A percentile compares a stretch with the other conserved stretches of the same genome.
Evolutionary conservation across 2,888 invertebrate genomes (phyloP).

Genomic region (Heteromurus nitidus): DNA sequence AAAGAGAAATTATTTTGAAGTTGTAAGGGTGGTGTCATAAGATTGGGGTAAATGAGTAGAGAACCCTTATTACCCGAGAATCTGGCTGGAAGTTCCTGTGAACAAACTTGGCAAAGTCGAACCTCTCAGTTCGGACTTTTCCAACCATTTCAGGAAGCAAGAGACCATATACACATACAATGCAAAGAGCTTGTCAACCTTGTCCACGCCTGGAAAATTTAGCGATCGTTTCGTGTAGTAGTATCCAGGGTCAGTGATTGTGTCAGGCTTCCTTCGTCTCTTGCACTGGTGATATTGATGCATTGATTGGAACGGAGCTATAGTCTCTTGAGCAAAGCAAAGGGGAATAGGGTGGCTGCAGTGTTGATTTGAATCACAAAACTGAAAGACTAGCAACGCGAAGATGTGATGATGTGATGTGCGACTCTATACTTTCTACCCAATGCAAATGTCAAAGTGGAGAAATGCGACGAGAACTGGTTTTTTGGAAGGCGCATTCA

Average conservation of each 20-base stretch:
- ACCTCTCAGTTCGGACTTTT: constrained; percentile 27
- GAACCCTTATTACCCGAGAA: not conserved
- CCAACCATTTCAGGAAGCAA: constrained; percentile 54
- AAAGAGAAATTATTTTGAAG: too few relatives aligned
- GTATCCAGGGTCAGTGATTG: not conserved
- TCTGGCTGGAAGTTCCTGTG: constrained; percentile 28
- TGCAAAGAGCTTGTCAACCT: constrained; percentile 4
- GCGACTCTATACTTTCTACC: too few relatives aligned
- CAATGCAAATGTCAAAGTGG: too few relatives aligned
- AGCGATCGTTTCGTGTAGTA: not conserved
- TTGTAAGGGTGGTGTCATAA: too few relatives aligned
- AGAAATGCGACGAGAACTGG: not conserved
- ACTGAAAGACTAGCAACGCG: too few relatives aligned
- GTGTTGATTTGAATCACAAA: too few relatives aligned
- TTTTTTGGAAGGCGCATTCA: not conserved
- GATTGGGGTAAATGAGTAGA: not conserved
- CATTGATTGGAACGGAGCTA: constrained; percentile 5
- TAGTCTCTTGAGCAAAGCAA: too few relatives aligned
- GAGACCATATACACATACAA: constrained; percentile 41
- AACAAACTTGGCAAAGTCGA: constrained; percentile 24
- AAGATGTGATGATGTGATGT: too few relatives aligned
- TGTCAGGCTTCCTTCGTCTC: not conserved
- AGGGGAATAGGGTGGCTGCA: too few relatives aligned
- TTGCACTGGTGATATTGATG: not conserved
- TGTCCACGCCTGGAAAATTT: constrained; percentile 1